These are phyloP conservation scores for Drosophila recens DNA, from an alignment of 2,888 invertebrate genomes.

Conservation along the genomic window DNA sequence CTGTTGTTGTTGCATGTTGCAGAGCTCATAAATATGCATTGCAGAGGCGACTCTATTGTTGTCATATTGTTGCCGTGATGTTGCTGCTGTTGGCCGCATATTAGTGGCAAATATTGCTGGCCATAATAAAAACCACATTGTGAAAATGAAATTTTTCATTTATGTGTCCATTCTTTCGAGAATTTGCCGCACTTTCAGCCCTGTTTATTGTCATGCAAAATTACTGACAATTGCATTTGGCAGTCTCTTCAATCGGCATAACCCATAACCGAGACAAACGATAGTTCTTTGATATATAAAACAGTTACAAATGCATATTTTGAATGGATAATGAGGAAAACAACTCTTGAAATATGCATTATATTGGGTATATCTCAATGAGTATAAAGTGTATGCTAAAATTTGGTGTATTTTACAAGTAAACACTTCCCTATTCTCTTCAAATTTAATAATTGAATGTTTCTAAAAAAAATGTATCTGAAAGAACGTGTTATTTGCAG, in stretches of 20 bases:
- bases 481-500: no score
- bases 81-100: constrained; percentile 58
- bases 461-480: background rate
- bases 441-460: background rate
- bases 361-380: background rate
- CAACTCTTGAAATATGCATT: background rate
- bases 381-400: no score
- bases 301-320: constrained; percentile 8
- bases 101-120: constrained; percentile 71
- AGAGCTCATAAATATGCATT: constrained; percentile 76
- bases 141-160: constrained; percentile 61
- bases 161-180: constrained; percentile 40
- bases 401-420: no score
- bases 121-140: constrained; percentile 52
- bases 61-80: constrained; percentile 48
- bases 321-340: background rate
- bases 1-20: constrained; percentile 18
- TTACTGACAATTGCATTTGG: constrained; percentile 48
- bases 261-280: constrained; percentile 4
- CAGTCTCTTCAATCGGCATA: background rate
- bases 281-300: background rate
- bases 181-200: constrained; percentile 41
- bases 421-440: no score
- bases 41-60: constrained; percentile 56
- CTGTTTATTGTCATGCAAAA: constrained; percentile 73